Evolutionary conservation across 2,797 vertebrate genomes (phyloP).

Genomic region (Diceros bicornis): DNA sequence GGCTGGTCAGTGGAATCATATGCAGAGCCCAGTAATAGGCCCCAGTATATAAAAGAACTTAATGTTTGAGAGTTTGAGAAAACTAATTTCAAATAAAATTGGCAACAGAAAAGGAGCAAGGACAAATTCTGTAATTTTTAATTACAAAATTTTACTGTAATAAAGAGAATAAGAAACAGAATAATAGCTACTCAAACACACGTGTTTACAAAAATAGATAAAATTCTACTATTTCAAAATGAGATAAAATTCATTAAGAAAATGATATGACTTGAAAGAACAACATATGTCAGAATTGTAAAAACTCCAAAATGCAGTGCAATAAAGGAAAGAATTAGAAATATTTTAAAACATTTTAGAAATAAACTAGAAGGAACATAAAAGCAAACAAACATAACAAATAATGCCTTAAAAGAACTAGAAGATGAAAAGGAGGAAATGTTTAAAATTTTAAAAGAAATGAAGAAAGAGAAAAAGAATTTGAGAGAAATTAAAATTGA

Average conservation of each 20-base stretch:
- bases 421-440: constrained; percentile 12
- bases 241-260: not conserved
- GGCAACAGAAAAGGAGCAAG: not conserved
- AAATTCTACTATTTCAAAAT: not conserved
- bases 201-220: not conserved
- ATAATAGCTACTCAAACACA: not conserved
- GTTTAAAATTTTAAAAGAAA: constrained; percentile 2
- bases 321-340: constrained; percentile 9
- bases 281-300: not conserved
- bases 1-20: not conserved
- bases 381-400: not conserved
- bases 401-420: not conserved
- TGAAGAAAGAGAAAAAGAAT: not conserved
- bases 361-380: not conserved
- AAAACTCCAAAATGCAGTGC: not conserved
- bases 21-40: not conserved
- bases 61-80: not conserved
- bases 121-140: not conserved
- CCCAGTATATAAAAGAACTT: not conserved
- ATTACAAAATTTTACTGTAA: not conserved
- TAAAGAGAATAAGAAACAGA: not conserved
- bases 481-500: constrained; percentile 9
- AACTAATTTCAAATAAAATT: constrained; percentile 35
- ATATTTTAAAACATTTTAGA: not conserved
- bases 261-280: not conserved